Conservation (phyloP, 2,888 invertebrate genomes). For the Athrips mouffetella region DNA sequence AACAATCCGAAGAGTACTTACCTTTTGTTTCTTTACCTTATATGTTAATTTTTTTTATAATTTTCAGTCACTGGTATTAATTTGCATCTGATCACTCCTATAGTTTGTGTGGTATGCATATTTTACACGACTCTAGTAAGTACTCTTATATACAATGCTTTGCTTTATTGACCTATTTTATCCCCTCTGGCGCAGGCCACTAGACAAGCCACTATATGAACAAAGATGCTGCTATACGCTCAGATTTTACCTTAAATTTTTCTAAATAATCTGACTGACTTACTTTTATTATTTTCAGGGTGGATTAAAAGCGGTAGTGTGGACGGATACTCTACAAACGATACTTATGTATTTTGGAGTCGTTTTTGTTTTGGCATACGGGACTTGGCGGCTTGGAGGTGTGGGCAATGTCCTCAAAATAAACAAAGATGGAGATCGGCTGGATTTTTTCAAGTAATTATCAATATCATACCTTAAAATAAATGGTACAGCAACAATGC, state of each 20-base stretch:
- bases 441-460: slow-evolving; percentile 85
- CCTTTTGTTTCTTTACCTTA: slow-evolving; percentile 9
- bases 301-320: slow-evolving; percentile 87
- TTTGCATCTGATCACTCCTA: slow-evolving; percentile 86
- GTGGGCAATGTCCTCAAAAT: slow-evolving; percentile 79
- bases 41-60: slow-evolving; percentile 9
- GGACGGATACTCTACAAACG: slow-evolving; percentile 88
- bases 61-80: slow-evolving; percentile 88
- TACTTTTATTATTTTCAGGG: slow-evolving; percentile 73
- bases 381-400: slow-evolving; percentile 82
- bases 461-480: too few species aligned
- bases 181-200: slow-evolving; percentile 28
- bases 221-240: too few species aligned
- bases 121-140: slow-evolving; percentile 94
- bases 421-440: slow-evolving; percentile 79
- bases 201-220: slow-evolving; percentile 35
- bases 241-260: too few species aligned
- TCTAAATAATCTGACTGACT: background rate
- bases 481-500: too few species aligned
- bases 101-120: slow-evolving; percentile 92
- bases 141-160: slow-evolving; percentile 28
- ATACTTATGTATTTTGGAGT: slow-evolving; percentile 85
- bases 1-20: background rate
- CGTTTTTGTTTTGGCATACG: slow-evolving; percentile 81
- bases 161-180: slow-evolving; percentile 34